Percentiles rank a stretch among this genome's conserved stretches.
phyloP scores from a whole-genome alignment of 2,113 vertebrate species.

The Periophthalmus modestus region DNA sequence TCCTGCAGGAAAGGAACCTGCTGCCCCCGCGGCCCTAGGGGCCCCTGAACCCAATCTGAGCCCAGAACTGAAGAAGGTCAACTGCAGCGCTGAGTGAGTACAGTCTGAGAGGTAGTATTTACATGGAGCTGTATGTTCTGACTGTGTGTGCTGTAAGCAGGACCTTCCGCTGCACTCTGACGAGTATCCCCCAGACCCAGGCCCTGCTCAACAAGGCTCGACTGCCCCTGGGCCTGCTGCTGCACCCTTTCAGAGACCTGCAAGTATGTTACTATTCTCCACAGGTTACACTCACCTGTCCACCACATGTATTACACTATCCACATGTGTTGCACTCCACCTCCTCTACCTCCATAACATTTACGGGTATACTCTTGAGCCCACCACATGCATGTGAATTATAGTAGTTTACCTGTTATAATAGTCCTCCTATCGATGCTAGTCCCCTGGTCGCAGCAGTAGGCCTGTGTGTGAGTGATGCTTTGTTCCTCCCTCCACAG shows the following conservation, averaged over 20 bases:
- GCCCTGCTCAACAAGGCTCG: slow-evolving; percentile 94
- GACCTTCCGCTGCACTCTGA: slow-evolving; percentile 92
- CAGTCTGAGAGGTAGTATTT: neutral
- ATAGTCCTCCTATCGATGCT: neutral
- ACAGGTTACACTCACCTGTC: neutral
- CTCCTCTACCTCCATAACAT: no score
- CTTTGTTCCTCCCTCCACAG: slow-evolving; percentile 67
- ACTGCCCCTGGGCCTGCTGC: slow-evolving; percentile 91
- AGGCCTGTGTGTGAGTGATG: neutral
- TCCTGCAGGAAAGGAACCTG: slow-evolving; percentile 90
- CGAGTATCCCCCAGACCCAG: slow-evolving; percentile 93
- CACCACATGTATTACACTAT: no score
- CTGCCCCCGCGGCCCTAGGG: slow-evolving; percentile 82
- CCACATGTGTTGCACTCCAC: no score
- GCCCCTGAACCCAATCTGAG: slow-evolving; percentile 91
- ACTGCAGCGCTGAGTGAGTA: slow-evolving; percentile 94
- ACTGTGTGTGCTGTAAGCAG: slow-evolving; percentile 67
- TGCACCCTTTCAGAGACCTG: slow-evolving; percentile 96
- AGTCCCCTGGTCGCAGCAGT: no score
- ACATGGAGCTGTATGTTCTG: no score
- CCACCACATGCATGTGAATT: no score
- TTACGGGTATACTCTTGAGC: no score
- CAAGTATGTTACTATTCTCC: slow-evolving; percentile 75
- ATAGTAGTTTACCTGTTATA: no score
- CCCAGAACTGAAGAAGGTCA: slow-evolving; percentile 88